Percentiles rank a stretch among this genome's conserved stretches.
These are phyloP conservation scores for Calliphora vicina DNA, from an alignment of 1,140 invertebrate genomes.

Conservation along the genomic window DNA sequence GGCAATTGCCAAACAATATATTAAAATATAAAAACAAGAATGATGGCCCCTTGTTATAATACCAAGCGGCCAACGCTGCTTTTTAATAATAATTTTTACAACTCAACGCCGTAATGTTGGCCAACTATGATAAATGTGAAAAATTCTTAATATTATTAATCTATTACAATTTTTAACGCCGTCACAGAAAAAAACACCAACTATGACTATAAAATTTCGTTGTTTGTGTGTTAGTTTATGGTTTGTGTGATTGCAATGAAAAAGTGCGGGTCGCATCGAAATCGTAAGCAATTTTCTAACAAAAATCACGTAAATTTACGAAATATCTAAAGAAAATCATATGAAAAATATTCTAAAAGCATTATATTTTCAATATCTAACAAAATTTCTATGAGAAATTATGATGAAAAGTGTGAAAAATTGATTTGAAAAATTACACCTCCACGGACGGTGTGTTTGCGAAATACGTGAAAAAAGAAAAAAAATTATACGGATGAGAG, in stretches of 20 bases:
- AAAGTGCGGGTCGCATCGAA: slow-evolving; percentile 33
- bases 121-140: background rate
- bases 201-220: background rate
- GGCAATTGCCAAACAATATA: no score
- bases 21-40: no score
- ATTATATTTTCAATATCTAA: background rate
- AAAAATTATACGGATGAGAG: slow-evolving; percentile 1
- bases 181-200: background rate
- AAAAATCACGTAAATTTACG: slow-evolving; percentile 25
- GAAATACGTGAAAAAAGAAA: slow-evolving; percentile 28
- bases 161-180: slow-evolving; percentile 4
- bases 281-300: slow-evolving; percentile 12
- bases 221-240: slow-evolving; percentile 11
- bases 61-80: no score
- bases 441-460: slow-evolving; percentile 26
- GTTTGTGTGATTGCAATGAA: slow-evolving; percentile 26
- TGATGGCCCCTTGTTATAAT: no score
- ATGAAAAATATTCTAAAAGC: slow-evolving; percentile 4
- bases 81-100: no score
- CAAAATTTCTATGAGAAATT: background rate
- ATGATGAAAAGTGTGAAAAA: slow-evolving; percentile 13
- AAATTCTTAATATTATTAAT: background rate
- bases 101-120: no score
- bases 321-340: background rate
- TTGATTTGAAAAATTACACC: background rate